These are phyloP conservation scores for Lateolabrax maculatus DNA, from an alignment of 2,797 vertebrate genomes.

Conservation along the genomic window DNA sequence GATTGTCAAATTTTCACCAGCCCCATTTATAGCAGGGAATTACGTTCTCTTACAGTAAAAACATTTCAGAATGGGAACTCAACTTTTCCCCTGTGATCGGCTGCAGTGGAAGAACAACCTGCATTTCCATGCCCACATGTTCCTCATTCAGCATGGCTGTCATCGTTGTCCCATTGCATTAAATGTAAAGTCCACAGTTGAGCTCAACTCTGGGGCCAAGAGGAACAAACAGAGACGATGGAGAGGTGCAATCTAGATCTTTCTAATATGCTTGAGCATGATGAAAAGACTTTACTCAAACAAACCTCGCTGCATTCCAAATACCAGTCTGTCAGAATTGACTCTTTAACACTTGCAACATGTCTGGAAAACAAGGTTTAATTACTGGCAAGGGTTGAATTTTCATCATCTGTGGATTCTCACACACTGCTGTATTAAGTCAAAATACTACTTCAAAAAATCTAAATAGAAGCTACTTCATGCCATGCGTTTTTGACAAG, in stretches of 20 bases:
- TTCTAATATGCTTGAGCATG: slow-evolving; percentile 63
- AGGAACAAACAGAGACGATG: slow-evolving; percentile 65
- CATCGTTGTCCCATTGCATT: slow-evolving; percentile 54
- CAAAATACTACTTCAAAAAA: slow-evolving; percentile 11
- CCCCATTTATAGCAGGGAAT: slow-evolving; percentile 54
- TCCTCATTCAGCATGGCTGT: slow-evolving; percentile 49
- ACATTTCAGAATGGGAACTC: slow-evolving; percentile 44
- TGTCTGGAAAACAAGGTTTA: slow-evolving; percentile 59
- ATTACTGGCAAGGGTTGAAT: slow-evolving; percentile 50
- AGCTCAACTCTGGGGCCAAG: slow-evolving; percentile 58
- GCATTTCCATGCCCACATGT: slow-evolving; percentile 37
- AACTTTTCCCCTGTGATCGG: slow-evolving; percentile 44
- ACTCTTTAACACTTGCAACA: slow-evolving; percentile 49
- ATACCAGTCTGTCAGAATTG: slow-evolving; percentile 61
- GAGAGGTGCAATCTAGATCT: slow-evolving; percentile 49
- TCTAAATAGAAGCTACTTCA: slow-evolving; percentile 45
- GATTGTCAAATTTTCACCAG: slow-evolving; percentile 68
- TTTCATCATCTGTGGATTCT: slow-evolving; percentile 28
- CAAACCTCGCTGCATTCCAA: slow-evolving; percentile 61
- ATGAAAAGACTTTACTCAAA: slow-evolving; percentile 66
- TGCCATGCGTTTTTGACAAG: slow-evolving; percentile 34
- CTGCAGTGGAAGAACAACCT: slow-evolving; percentile 54
- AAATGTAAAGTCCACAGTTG: slow-evolving; percentile 49
- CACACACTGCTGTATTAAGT: slow-evolving; percentile 13
- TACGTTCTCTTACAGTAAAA: slow-evolving; percentile 46